Evolutionary conservation across 2,888 invertebrate species (phyloP).

Genomic region (Epinotia nisella): DNA sequence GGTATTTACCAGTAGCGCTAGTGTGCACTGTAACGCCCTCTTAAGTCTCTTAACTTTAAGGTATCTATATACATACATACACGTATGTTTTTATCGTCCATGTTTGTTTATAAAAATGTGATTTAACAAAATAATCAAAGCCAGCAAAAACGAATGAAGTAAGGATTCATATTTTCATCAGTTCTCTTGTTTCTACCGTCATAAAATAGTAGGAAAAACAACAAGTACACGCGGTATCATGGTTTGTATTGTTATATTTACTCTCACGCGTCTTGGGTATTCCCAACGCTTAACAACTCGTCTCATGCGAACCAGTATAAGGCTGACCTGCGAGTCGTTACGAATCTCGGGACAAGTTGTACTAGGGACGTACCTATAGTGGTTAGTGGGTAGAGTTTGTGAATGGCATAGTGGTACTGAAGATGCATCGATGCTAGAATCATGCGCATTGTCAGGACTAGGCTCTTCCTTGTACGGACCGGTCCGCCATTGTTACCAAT

Average conservation of each 20-base stretch:
- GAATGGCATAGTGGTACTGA: neutral
- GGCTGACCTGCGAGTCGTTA: neutral
- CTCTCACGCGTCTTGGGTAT: constrained; percentile 15
- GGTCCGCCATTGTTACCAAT: constrained; percentile 50
- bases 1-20: no score
- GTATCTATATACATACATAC: no score
- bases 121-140: neutral
- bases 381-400: neutral
- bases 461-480: constrained; percentile 27
- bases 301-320: neutral
- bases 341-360: neutral
- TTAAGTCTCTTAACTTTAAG: no score
- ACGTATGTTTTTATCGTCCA: no score
- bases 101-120: no score
- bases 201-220: constrained; percentile 8
- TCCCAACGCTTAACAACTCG: neutral
- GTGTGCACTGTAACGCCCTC: no score
- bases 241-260: constrained; percentile 15
- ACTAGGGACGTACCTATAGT: neutral
- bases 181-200: neutral
- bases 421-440: constrained; percentile 18
- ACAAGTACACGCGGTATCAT: neutral
- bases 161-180: neutral
- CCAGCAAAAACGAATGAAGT: neutral
- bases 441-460: constrained; percentile 31